Evolutionary conservation across 1,140 invertebrate genomes (phyloP).

Genomic region (Plectus sambesii): DNA sequence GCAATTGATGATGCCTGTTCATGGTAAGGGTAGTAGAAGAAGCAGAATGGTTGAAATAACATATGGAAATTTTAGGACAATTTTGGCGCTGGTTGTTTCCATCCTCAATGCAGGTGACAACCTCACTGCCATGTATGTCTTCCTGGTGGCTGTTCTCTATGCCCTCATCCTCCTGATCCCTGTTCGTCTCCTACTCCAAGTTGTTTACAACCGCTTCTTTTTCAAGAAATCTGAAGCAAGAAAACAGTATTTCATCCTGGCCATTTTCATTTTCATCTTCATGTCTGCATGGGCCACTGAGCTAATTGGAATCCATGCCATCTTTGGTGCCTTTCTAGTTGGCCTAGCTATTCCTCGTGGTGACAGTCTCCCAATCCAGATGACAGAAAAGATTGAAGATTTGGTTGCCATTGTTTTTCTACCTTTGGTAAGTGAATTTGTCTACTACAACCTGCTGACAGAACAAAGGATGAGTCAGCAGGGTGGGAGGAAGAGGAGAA

Average conservation of each 20-base stretch:
- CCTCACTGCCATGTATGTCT: slow-evolving; percentile 25
- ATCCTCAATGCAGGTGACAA: slow-evolving; percentile 26
- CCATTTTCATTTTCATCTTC: slow-evolving; percentile 18
- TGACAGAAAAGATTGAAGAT: slow-evolving; percentile 17
- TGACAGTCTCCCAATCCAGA: slow-evolving; percentile 10
- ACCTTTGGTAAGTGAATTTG: slow-evolving; percentile 12
- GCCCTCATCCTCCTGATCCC: slow-evolving; percentile 11
- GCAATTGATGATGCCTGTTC: slow-evolving; percentile 32
- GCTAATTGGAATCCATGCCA: slow-evolving; percentile 32
- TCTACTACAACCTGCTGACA: too few species aligned
- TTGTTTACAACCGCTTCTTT: neutral
- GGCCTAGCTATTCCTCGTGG: slow-evolving; percentile 27
- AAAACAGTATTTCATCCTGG: slow-evolving; percentile 7
- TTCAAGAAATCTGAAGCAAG: slow-evolving; percentile 4
- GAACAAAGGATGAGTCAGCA: too few species aligned
- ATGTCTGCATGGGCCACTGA: slow-evolving; percentile 31
- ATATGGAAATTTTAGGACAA: slow-evolving; percentile 5
- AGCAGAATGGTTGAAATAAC: too few species aligned
- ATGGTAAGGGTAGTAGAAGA: slow-evolving; percentile 28
- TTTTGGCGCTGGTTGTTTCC: slow-evolving; percentile 28
- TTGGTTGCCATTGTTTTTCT: slow-evolving; percentile 13
- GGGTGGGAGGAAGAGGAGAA: too few species aligned
- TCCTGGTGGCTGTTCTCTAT: slow-evolving; percentile 15
- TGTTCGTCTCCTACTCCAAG: slow-evolving; percentile 12
- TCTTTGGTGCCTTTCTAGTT: slow-evolving; percentile 30